Evolutionary conservation across 53 echinoderm and acorn worm species (phyloP).

Genomic region (Paracentrotus lividus): DNA sequence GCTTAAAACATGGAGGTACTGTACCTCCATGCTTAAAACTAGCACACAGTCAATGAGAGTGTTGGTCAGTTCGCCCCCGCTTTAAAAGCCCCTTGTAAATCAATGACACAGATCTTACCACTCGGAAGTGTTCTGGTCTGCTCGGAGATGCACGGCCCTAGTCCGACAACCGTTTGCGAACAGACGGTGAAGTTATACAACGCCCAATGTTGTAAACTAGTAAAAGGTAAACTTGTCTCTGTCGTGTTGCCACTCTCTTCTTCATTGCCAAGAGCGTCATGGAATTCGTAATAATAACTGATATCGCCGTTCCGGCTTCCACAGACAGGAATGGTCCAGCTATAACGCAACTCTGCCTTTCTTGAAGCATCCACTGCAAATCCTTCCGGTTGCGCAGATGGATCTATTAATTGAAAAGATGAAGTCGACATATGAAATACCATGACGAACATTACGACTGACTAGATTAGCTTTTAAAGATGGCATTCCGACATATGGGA

Average conservation of each 20-base stretch:
- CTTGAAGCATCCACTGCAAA: not conserved
- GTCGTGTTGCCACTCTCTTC: not conserved
- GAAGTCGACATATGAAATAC: not conserved
- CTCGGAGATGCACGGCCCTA: not conserved
- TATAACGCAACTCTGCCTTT: not conserved
- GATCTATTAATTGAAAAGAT: not conserved
- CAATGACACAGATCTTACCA: not conserved
- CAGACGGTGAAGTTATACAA: not conserved
- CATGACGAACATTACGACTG: not conserved
- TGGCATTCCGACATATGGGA: too few relatives aligned
- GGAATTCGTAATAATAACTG: not conserved
- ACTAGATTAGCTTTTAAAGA: too few relatives aligned
- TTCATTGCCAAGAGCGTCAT: not conserved
- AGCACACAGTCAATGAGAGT: too few relatives aligned
- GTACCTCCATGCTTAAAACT: too few relatives aligned
- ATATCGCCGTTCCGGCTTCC: not conserved
- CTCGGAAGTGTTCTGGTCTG: constrained; percentile 18
- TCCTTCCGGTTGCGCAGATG: not conserved
- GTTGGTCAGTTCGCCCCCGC: too few relatives aligned
- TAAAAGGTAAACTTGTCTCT: not conserved
- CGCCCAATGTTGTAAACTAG: not conserved
- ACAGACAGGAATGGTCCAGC: constrained; percentile 6
- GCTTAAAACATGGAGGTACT: too few relatives aligned
- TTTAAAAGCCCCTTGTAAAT: too few relatives aligned
- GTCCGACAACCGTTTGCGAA: not conserved